Evolutionary conservation across 2,797 vertebrate species (phyloP).

Genomic region (Paratrypauchen microcephalus): DNA sequence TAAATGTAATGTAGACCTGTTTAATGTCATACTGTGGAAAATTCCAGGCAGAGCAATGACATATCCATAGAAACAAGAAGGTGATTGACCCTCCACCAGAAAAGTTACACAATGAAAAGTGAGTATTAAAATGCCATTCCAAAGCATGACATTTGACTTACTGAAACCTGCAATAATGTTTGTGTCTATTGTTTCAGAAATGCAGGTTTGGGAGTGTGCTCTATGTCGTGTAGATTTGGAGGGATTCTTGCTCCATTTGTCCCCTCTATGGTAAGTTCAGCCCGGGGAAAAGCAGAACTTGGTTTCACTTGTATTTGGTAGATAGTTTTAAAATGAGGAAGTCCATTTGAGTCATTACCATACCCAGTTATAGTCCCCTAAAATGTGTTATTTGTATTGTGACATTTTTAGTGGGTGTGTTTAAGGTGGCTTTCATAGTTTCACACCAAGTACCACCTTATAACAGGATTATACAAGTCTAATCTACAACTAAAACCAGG

Average conservation of each 20-base stretch:
- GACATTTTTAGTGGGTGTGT: no score
- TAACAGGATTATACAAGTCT: no score
- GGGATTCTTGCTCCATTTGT: slow-evolving; percentile 88
- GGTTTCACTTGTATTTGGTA: neutral
- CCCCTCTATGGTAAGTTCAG: slow-evolving; percentile 81
- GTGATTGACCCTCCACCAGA: no score
- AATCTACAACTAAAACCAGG: no score
- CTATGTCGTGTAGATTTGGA: slow-evolving; percentile 88
- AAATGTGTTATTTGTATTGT: no score
- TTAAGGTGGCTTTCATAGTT: no score
- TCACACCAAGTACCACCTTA: no score
- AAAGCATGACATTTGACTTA: neutral
- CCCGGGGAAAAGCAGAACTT: neutral
- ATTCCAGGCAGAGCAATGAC: no score
- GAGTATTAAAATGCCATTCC: neutral
- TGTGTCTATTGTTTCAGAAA: slow-evolving; percentile 73
- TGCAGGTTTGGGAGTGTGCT: slow-evolving; percentile 86
- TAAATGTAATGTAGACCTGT: no score
- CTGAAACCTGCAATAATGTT: neutral
- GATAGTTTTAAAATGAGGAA: neutral
- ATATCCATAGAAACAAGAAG: no score
- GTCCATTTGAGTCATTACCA: neutral
- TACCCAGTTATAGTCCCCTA: neutral
- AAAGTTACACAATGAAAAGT: neutral
- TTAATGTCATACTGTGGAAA: no score